These are phyloP conservation scores for Chaetodon auriga DNA, from an alignment of 2,113 vertebrate genomes.

Conservation along the genomic window DNA sequence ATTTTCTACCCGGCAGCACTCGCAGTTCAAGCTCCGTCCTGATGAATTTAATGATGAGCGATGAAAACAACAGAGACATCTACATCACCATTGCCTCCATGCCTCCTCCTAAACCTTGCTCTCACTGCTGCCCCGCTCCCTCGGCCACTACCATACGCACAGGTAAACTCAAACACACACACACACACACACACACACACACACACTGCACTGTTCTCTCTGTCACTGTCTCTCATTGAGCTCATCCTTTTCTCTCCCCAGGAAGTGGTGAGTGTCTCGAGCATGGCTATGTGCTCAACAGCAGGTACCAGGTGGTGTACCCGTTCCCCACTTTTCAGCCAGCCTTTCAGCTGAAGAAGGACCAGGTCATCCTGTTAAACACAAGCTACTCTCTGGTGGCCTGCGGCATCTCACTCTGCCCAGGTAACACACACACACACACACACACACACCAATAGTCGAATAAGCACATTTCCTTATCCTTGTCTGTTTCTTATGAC, in stretches of 20 bases:
- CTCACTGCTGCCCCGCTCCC: conserved; percentile 83
- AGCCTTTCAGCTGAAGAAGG: conserved; percentile 94
- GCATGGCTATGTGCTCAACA: conserved; percentile 92
- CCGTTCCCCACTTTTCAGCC: conserved; percentile 96
- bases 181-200: not conserved
- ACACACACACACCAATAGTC: not conserved
- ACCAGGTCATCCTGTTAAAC: conserved; percentile 94
- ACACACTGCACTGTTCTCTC: not conserved
- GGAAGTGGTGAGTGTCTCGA: conserved; percentile 88
- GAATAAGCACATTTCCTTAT: not conserved
- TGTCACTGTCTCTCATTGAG: not conserved
- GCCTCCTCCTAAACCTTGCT: conserved; percentile 86
- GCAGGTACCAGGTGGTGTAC: conserved; percentile 95
- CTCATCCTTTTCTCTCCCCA: conserved; percentile 35
- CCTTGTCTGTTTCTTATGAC: not conserved
- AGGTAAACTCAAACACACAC: conserved; percentile 53
- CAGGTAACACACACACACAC: conserved; percentile 77
- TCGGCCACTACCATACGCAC: conserved; percentile 81
- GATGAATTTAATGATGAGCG: conserved; percentile 95
- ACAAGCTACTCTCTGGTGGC: conserved; percentile 95
- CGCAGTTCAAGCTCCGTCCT: conserved; percentile 90
- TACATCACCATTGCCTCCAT: conserved; percentile 91
- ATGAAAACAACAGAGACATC: conserved; percentile 94
- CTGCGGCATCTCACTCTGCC: conserved; percentile 90
- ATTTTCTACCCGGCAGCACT: conserved; percentile 79